phyloP scores from a whole-genome alignment of 2,888 invertebrate species.

The Baronia brevicornis region DNA sequence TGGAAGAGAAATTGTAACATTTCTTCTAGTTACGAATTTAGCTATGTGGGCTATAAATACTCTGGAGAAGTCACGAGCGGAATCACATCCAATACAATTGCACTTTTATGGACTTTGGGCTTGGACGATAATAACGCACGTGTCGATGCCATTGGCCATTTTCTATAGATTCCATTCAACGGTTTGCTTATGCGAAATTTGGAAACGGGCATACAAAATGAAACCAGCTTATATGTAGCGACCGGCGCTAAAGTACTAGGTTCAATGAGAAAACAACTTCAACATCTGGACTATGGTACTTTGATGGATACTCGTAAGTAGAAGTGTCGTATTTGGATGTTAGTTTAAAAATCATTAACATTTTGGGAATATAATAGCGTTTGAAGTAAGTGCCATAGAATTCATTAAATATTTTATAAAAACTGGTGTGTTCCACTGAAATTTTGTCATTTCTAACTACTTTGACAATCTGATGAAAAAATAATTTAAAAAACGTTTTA shows the following conservation, averaged over 20 bases:
- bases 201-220: slow-evolving; percentile 96
- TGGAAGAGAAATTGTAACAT: slow-evolving; percentile 94
- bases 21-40: slow-evolving; percentile 90
- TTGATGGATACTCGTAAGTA: slow-evolving; percentile 26
- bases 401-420: slow-evolving; percentile 22
- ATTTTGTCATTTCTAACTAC: no score
- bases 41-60: slow-evolving; percentile 97
- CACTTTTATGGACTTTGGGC: slow-evolving; percentile 96
- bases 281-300: slow-evolving; percentile 12
- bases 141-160: slow-evolving; percentile 93
- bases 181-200: slow-evolving; percentile 96
- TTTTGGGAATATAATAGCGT: slow-evolving; percentile 26
- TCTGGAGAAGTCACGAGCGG: slow-evolving; percentile 91
- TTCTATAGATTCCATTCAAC: slow-evolving; percentile 97
- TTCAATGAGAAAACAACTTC: slow-evolving; percentile 23
- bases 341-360: not conserved
- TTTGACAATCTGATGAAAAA: no score
- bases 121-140: slow-evolving; percentile 96
- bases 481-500: no score
- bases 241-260: slow-evolving; percentile 48
- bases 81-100: slow-evolving; percentile 93
- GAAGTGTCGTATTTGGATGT: slow-evolving; percentile 21
- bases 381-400: slow-evolving; percentile 64
- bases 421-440: slow-evolving; percentile 20
- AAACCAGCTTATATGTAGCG: slow-evolving; percentile 90